phyloP scores from a whole-genome alignment of 2,113 vertebrate species.

The Vulpes vulpes region DNA sequence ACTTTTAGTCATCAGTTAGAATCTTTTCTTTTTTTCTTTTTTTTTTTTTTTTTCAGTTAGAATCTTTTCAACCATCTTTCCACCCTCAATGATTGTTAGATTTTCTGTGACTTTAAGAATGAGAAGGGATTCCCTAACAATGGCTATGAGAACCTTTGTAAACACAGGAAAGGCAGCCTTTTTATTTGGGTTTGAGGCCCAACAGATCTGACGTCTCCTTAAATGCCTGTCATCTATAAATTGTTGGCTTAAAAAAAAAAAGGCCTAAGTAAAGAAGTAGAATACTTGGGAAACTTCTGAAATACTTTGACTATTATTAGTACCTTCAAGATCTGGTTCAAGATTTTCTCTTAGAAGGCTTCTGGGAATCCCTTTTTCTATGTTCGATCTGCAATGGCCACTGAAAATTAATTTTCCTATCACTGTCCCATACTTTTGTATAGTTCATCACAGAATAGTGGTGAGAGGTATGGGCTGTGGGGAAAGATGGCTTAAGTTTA shows the following conservation, averaged over 20 bases:
- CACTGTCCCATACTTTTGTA: neutral
- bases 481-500: neutral
- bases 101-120: neutral
- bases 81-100: neutral
- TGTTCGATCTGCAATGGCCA: neutral
- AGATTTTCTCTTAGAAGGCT: neutral
- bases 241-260: neutral
- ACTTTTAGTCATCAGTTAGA: neutral
- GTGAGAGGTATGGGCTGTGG: neutral
- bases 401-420: neutral
- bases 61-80: conserved; percentile 24
- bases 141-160: neutral
- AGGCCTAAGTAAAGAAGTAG: neutral
- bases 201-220: neutral
- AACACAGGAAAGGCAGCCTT: neutral
- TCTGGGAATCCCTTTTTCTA: neutral
- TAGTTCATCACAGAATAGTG: neutral
- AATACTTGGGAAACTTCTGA: conserved; percentile 8
- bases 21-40: neutral
- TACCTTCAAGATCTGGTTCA: neutral
- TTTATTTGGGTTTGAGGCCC: neutral
- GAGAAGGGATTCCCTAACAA: neutral
- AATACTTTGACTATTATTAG: neutral
- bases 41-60: neutral
- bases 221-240: neutral